These are phyloP conservation scores for Gymnothorax javanicus DNA, from an alignment of 2,797 vertebrate genomes.

Conservation along the genomic window DNA sequence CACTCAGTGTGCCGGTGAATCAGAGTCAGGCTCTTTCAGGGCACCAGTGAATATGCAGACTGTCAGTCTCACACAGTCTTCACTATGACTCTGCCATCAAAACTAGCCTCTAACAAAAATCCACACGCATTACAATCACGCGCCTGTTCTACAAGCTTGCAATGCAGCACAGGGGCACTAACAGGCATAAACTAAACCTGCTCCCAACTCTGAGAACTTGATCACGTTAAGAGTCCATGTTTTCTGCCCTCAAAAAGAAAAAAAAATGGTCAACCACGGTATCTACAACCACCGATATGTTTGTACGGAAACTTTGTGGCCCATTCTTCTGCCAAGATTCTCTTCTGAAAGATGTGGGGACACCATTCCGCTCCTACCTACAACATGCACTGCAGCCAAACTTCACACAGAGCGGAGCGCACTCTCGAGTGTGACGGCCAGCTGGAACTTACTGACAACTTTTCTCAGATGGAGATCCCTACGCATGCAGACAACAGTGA, in stretches of 20 bases:
- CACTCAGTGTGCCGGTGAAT: background rate
- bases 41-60: background rate
- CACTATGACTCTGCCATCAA: background rate
- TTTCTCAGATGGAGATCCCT: background rate
- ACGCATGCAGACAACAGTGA: background rate
- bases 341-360: too few species aligned
- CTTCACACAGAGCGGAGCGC: too few species aligned
- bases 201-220: background rate
- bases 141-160: background rate
- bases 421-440: background rate
- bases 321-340: too few species aligned
- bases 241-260: background rate
- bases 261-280: background rate
- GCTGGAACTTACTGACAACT: background rate
- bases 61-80: background rate
- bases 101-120: background rate
- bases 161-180: background rate
- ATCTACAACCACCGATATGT: too few species aligned
- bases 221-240: background rate
- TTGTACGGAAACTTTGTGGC: too few species aligned
- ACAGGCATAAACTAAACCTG: background rate
- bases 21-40: background rate
- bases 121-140: background rate
- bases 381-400: too few species aligned
- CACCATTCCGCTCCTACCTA: too few species aligned